phyloP scores from a whole-genome alignment of 2,797 vertebrate species.

The Fistularia commersonii region DNA sequence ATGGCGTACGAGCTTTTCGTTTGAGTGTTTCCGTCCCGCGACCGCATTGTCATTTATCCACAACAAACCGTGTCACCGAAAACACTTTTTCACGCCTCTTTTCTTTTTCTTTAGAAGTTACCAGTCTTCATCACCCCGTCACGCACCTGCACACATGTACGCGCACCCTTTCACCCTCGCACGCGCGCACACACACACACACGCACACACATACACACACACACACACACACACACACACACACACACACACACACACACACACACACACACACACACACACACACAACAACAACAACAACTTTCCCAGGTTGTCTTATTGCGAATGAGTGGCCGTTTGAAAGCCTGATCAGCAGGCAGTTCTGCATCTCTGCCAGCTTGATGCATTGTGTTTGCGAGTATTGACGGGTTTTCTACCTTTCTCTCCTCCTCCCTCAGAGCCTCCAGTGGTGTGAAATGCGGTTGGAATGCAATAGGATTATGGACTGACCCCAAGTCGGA shows the following conservation, averaged over 20 bases:
- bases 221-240: not conserved
- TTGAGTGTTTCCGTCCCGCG: no score
- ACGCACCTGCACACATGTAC: not conserved
- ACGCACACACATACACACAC: not conserved
- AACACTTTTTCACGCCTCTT: no score
- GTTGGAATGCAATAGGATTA: constrained; percentile 64
- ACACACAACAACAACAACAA: no score
- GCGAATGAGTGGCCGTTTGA: constrained; percentile 10
- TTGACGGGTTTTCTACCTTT: constrained; percentile 32
- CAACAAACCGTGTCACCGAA: no score
- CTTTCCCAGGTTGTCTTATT: no score
- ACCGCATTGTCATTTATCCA: no score
- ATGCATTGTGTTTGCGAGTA: constrained; percentile 11
- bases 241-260: no score
- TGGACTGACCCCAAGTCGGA: constrained; percentile 46
- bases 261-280: no score
- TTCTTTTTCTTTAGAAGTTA: no score
- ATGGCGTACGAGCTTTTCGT: no score
- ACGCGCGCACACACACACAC: not conserved
- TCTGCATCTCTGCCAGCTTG: not conserved
- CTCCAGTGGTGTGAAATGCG: constrained; percentile 38
- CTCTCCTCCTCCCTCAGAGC: constrained; percentile 20
- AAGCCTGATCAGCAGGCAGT: constrained; percentile 31
- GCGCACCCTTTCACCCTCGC: not conserved
- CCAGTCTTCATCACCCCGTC: not conserved